A percentile compares a stretch with the other conserved stretches of the same genome.
These are phyloP conservation scores for Mastomys natalensis DNA, from an alignment of 2,113 vertebrate genomes.

Conservation along the genomic window DNA sequence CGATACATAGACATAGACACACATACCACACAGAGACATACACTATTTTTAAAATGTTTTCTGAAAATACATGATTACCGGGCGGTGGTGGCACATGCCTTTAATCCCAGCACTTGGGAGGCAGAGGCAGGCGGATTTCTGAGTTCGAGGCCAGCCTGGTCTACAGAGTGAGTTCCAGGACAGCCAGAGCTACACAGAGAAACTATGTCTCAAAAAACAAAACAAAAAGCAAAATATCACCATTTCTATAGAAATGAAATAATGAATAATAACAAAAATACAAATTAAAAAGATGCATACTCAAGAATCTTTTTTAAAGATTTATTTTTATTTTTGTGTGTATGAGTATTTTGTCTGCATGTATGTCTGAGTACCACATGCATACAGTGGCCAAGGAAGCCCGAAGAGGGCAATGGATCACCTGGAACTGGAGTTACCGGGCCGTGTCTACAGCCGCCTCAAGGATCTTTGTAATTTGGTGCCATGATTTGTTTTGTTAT, in stretches of 20 bases:
- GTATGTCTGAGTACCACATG: neutral
- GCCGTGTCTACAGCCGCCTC: neutral
- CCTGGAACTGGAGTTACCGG: neutral
- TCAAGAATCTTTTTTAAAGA: neutral
- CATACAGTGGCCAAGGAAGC: neutral
- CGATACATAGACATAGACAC: no score
- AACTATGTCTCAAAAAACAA: no score
- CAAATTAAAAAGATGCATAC: neutral
- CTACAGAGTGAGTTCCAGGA: no score
- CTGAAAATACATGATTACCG: neutral
- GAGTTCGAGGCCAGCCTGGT: no score
- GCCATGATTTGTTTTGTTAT: neutral
- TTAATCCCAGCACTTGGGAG: no score
- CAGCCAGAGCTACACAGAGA: no score
- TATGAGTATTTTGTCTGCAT: neutral
- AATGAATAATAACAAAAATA: no score
- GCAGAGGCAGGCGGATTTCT: no score
- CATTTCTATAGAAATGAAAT: no score
- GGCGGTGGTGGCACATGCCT: no score
- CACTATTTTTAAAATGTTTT: neutral
- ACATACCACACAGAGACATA: neutral
- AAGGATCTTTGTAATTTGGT: neutral
- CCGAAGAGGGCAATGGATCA: neutral
- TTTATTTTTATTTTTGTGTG: neutral
- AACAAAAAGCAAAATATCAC: no score